Evolutionary conservation across 30 jellyfish, hydroid and myxozoan genomes (phyloP).

Genomic region (Rhopilema esculentum): DNA sequence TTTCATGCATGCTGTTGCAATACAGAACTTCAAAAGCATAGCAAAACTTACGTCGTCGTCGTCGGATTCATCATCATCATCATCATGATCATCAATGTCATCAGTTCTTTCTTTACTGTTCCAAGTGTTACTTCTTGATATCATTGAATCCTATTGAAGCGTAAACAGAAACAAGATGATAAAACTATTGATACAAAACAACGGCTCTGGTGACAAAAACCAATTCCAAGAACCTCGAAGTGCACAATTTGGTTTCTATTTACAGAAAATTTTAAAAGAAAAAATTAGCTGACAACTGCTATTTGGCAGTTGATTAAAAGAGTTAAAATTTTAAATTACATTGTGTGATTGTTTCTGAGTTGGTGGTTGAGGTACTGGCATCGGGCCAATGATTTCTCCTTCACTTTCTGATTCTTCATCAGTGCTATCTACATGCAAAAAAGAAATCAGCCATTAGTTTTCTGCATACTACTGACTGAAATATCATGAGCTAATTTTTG

Average conservation of each 20-base stretch:
- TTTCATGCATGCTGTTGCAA: too few relatives aligned
- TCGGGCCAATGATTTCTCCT: slow-evolving; percentile 83
- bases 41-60: not conserved
- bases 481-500: too few relatives aligned
- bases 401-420: slow-evolving; percentile 52
- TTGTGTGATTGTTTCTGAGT: not conserved
- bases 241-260: too few relatives aligned
- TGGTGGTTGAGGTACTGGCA: slow-evolving; percentile 34
- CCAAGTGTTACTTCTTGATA: not conserved
- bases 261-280: too few relatives aligned
- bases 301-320: not conserved
- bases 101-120: not conserved
- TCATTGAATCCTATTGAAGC: not conserved
- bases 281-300: too few relatives aligned
- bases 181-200: too few relatives aligned
- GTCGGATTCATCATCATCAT: slow-evolving; percentile 21
- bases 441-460: not conserved
- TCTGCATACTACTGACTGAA: not conserved
- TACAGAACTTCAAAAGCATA: not conserved
- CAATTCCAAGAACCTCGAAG: too few relatives aligned
- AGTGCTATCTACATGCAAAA: not conserved
- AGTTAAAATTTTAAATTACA: too few relatives aligned
- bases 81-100: slow-evolving; percentile 61
- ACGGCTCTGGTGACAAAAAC: too few relatives aligned
- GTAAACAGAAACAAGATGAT: not conserved